phyloP scores from a whole-genome alignment of 2,888 invertebrate species.

The Tortrix viridana region DNA sequence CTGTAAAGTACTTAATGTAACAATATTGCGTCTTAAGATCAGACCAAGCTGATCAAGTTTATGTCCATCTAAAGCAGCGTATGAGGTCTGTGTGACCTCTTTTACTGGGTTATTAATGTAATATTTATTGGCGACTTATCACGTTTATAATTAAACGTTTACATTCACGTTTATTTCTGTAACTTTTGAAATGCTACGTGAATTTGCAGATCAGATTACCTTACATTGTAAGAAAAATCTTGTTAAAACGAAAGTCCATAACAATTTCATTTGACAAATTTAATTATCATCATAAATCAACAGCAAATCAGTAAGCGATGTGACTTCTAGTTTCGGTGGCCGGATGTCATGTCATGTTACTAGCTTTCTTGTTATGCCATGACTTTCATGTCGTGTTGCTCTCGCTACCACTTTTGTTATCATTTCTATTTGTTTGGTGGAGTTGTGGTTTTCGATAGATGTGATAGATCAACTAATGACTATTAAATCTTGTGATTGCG shows the following conservation, averaged over 20 bases:
- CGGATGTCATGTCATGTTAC: background rate
- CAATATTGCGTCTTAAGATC: background rate
- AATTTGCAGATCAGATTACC: background rate
- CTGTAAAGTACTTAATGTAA: too few relatives aligned
- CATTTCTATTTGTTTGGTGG: background rate
- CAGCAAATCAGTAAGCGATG: background rate
- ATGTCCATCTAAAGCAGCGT: background rate
- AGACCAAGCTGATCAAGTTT: constrained; percentile 1
- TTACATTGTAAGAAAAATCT: background rate
- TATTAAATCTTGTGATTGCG: too few relatives aligned
- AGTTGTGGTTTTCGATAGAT: too few relatives aligned
- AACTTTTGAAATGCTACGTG: background rate
- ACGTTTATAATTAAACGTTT: background rate
- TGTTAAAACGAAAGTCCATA: background rate
- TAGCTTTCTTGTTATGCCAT: constrained; percentile 11
- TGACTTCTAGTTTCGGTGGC: background rate
- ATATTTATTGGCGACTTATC: background rate
- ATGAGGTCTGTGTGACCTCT: background rate
- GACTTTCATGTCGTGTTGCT: constrained; percentile 10
- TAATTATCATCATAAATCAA: too few relatives aligned
- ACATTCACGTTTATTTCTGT: background rate
- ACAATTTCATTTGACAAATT: background rate
- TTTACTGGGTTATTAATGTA: background rate
- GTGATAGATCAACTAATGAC: too few relatives aligned
- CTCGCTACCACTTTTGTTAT: constrained; percentile 7